These are phyloP conservation scores for Zoanthus gigantus DNA, from an alignment of 92 coral and sea anemone species.

Conservation along the genomic window DNA sequence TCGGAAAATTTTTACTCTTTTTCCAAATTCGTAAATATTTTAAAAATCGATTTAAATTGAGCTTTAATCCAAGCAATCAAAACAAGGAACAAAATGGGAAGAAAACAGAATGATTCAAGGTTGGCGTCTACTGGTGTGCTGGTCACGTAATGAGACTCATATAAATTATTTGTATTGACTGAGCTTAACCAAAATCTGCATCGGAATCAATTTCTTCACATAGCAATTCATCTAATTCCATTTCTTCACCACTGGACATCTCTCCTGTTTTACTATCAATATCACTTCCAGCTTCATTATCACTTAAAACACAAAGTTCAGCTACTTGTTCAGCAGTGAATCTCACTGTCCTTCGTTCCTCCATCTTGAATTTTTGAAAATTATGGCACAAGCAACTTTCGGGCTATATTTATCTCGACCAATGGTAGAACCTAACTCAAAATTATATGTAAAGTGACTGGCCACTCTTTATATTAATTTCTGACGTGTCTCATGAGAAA, in stretches of 20 bases:
- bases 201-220: slow-evolving; percentile 10
- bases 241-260: background rate
- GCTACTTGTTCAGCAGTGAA: slow-evolving; percentile 34
- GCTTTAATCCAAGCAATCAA: background rate
- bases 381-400: background rate
- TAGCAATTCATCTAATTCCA: background rate
- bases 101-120: background rate
- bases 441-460: background rate
- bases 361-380: slow-evolving; percentile 25
- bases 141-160: background rate
- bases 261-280: background rate
- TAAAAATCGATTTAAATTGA: background rate
- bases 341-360: background rate
- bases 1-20: background rate
- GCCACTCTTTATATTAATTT: background rate
- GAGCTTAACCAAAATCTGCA: background rate
- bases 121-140: slow-evolving; percentile 14
- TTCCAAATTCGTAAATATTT: background rate
- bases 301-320: slow-evolving; percentile 10
- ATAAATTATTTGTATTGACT: background rate
- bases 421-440: background rate
- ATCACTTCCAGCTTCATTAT: slow-evolving; percentile 3
- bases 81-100: background rate
- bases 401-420: slow-evolving; percentile 8
- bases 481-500: background rate